phyloP scores from a whole-genome alignment of 2,888 invertebrate genomes.

The Cantharis nigra region DNA sequence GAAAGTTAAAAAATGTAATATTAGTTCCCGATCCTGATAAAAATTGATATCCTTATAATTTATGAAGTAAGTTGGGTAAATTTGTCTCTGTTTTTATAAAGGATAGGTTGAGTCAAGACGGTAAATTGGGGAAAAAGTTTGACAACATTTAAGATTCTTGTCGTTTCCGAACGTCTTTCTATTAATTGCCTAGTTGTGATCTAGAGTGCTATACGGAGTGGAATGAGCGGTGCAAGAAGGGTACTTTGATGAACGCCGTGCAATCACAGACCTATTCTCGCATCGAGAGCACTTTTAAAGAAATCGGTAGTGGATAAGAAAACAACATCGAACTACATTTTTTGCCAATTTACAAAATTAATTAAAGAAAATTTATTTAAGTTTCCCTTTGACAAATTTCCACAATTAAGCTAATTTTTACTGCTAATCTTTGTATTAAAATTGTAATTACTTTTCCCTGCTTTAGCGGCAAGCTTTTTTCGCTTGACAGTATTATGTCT shows the following conservation, averaged over 20 bases:
- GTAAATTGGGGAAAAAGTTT: conserved; percentile 23
- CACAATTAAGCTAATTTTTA: conserved; percentile 13
- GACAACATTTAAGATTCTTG: conserved; percentile 52
- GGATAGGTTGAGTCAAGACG: background rate
- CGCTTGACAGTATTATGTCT: conserved; percentile 20
- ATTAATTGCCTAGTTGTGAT: conserved; percentile 56
- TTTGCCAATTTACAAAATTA: background rate
- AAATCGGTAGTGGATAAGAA: conserved; percentile 44
- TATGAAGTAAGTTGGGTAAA: background rate
- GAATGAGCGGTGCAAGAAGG: conserved; percentile 39
- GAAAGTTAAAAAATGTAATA: background rate
- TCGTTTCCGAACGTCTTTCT: conserved; percentile 53
- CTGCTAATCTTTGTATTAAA: conserved; percentile 21
- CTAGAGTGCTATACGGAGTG: conserved; percentile 46
- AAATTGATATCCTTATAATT: background rate
- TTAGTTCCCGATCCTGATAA: background rate
- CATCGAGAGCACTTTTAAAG: conserved; percentile 51
- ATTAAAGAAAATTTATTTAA: conserved; percentile 2
- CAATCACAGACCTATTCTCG: conserved; percentile 55
- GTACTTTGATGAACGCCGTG: conserved; percentile 54
- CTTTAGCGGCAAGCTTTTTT: background rate
- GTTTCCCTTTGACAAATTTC: background rate
- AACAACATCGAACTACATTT: conserved; percentile 6
- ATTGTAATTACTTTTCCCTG: conserved; percentile 18
- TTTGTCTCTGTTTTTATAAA: background rate